Percentiles rank a stretch among this genome's conserved stretches.
These are phyloP conservation scores for Porites cylindrica DNA, from an alignment of 92 coral and sea anemone genomes.

Conservation along the genomic window DNA sequence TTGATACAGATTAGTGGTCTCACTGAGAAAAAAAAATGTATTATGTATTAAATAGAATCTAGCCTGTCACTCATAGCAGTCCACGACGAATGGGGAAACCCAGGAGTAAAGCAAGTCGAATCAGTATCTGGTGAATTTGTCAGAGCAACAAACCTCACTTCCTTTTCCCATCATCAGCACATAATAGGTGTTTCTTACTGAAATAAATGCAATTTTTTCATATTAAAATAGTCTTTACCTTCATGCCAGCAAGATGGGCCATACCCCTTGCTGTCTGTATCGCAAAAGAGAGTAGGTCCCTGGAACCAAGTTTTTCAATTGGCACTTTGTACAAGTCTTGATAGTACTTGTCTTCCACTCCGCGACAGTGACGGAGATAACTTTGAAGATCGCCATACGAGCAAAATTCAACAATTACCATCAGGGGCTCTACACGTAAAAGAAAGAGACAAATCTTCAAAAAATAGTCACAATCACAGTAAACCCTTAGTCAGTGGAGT, in stretches of 20 bases:
- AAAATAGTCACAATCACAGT: background rate
- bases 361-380: slow-evolving; percentile 95
- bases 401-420: slow-evolving; percentile 98
- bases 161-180: too few relatives aligned
- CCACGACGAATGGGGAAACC: too few relatives aligned
- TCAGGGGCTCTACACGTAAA: slow-evolving; percentile 75
- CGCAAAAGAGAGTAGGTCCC: slow-evolving; percentile 91
- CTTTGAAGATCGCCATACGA: slow-evolving; percentile 96
- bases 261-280: slow-evolving; percentile 93
- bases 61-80: too few relatives aligned
- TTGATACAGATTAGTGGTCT: too few relatives aligned
- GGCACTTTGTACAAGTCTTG: slow-evolving; percentile 93
- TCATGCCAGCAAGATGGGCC: slow-evolving; percentile 97
- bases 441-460: background rate
- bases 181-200: too few relatives aligned
- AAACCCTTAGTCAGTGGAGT: too few relatives aligned
- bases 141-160: too few relatives aligned
- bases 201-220: too few relatives aligned
- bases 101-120: too few relatives aligned
- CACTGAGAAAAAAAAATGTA: too few relatives aligned
- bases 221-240: slow-evolving; percentile 57
- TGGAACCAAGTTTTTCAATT: slow-evolving; percentile 80
- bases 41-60: too few relatives aligned
- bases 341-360: slow-evolving; percentile 94
- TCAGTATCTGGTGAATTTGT: too few relatives aligned